These are phyloP conservation scores for Irena cyanogastra DNA, from an alignment of 2,113 vertebrate genomes.

Conservation along the genomic window DNA sequence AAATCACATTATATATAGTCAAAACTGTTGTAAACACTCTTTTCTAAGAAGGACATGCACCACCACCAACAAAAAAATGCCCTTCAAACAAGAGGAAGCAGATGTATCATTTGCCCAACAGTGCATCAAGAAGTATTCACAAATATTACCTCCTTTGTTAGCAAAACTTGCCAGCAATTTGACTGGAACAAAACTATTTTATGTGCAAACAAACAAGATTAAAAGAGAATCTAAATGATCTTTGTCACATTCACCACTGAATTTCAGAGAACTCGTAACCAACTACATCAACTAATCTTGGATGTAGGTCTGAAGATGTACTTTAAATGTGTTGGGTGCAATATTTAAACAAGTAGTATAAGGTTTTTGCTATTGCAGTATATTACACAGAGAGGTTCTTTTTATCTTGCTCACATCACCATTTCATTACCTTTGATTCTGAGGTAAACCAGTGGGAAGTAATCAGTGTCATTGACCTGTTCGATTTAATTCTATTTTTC, in stretches of 20 bases:
- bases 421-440: constrained; percentile 8
- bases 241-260: background rate
- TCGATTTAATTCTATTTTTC: constrained; percentile 15
- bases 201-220: constrained; percentile 5
- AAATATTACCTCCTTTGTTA: constrained; percentile 13
- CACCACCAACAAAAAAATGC: background rate
- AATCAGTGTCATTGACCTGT: background rate
- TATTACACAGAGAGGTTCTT: background rate
- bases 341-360: background rate
- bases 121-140: constrained; percentile 17
- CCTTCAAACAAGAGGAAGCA: background rate
- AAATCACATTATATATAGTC: background rate
- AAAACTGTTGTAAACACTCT: background rate
- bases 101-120: background rate
- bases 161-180: constrained; percentile 9
- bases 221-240: background rate
- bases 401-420: background rate
- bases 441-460: background rate
- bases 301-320: background rate
- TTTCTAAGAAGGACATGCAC: background rate
- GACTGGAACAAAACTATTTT: background rate
- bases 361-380: background rate
- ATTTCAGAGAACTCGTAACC: background rate
- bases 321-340: background rate
- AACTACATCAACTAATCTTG: background rate